Evolutionary conservation across 2,113 vertebrate genomes (phyloP).

Genomic region (Arizona elegans): DNA sequence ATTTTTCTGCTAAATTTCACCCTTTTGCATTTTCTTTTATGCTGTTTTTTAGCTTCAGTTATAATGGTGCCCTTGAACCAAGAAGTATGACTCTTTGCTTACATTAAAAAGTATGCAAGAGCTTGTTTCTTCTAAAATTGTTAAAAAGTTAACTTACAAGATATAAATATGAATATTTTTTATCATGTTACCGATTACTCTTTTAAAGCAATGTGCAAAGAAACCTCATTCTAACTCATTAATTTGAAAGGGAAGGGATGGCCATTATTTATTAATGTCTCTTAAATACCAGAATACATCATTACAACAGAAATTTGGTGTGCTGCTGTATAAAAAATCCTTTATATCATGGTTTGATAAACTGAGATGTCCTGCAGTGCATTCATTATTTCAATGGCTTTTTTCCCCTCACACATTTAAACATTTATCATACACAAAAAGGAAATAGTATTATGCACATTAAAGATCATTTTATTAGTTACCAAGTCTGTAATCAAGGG

Average conservation of each 20-base stretch:
- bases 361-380: background rate
- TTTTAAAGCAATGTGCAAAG: background rate
- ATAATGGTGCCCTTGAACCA: background rate
- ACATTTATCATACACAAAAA: background rate
- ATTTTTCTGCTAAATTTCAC: background rate
- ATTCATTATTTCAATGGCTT: background rate
- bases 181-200: background rate
- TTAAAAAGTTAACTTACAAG: background rate
- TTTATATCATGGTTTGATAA: background rate
- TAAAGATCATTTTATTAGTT: background rate
- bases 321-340: background rate
- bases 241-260: background rate
- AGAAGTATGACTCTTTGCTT: background rate
- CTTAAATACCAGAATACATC: background rate
- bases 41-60: background rate
- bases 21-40: background rate
- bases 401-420: background rate
- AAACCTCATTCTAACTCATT: background rate
- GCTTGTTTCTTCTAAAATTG: background rate
- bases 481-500: background rate
- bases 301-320: background rate
- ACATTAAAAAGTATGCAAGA: background rate
- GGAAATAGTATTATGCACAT: background rate
- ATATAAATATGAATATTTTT: background rate
- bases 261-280: background rate